These are phyloP conservation scores for Drosophila prosaltans DNA, from an alignment of 1,140 invertebrate species.

Conservation along the genomic window DNA sequence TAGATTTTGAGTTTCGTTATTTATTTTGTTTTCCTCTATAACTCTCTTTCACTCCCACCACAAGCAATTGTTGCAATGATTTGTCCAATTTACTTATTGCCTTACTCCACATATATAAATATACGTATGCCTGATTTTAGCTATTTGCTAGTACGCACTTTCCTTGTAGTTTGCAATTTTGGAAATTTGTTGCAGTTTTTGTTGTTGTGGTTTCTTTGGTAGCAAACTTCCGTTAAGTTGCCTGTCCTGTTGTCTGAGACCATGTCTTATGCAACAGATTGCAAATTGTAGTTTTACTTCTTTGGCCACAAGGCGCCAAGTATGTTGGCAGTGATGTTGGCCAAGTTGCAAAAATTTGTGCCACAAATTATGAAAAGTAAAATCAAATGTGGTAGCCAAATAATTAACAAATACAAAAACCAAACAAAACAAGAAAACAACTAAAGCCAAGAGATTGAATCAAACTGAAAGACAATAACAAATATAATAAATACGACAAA, in stretches of 20 bases:
- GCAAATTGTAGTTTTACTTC: constrained; percentile 74
- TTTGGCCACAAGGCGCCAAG: constrained; percentile 30
- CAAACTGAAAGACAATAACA: constrained; percentile 34
- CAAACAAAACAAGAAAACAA: not conserved
- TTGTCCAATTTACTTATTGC: constrained; percentile 77
- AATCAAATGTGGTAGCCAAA: constrained; percentile 2
- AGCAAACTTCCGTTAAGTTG: constrained; percentile 68
- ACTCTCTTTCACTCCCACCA: not conserved
- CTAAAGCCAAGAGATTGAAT: constrained; percentile 6
- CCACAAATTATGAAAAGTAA: constrained; percentile 64
- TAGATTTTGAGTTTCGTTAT: too few relatives aligned
- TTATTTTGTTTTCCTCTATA: constrained; percentile 18
- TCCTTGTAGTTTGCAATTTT: constrained; percentile 38
- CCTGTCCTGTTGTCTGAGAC: constrained; percentile 41
- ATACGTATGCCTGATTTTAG: constrained; percentile 33
- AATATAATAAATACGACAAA: constrained; percentile 8
- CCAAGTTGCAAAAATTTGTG: constrained; percentile 40
- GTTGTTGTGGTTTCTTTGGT: constrained; percentile 43
- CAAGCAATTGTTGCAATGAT: constrained; percentile 3
- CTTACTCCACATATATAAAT: constrained; percentile 65
- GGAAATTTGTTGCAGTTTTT: constrained; percentile 55
- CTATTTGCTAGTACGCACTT: constrained; percentile 38
- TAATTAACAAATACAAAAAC: constrained; percentile 5
- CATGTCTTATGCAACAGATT: constrained; percentile 59
- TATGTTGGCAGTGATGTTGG: constrained; percentile 7